Percentiles rank a stretch among this genome's conserved stretches.
Conservation (phyloP, 2,888 invertebrate genomes). For the Cephalotes varians region DNA sequence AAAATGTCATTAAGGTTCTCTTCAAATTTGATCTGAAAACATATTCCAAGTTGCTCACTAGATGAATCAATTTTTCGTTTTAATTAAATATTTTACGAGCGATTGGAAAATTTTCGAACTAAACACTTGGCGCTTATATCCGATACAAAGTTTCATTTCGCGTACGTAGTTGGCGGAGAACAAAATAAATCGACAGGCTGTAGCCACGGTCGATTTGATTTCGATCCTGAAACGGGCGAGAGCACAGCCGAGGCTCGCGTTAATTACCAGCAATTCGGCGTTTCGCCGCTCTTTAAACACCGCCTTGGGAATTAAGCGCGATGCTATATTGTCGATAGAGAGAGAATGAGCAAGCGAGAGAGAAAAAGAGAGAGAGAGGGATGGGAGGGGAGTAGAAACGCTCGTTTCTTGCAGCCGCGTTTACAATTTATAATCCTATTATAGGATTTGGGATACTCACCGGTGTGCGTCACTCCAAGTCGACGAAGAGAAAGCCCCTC, state of each 20-base stretch:
- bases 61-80: background rate
- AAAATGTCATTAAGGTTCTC: background rate
- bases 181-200: slow-evolving; percentile 51
- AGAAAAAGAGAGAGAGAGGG: background rate
- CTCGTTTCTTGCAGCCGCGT: slow-evolving; percentile 74
- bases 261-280: slow-evolving; percentile 68
- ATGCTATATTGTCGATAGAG: slow-evolving; percentile 36
- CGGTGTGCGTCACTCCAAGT: slow-evolving; percentile 61
- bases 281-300: slow-evolving; percentile 67
- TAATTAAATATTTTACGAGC: background rate
- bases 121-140: slow-evolving; percentile 17
- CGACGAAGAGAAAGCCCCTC: slow-evolving; percentile 54
- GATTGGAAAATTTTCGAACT: slow-evolving; percentile 5
- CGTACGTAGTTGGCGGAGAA: slow-evolving; percentile 30
- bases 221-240: slow-evolving; percentile 56
- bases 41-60: background rate
- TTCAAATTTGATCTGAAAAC: background rate
- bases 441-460: slow-evolving; percentile 71
- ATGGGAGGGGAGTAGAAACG: slow-evolving; percentile 33
- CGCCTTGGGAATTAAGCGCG: slow-evolving; percentile 64
- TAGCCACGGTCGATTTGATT: slow-evolving; percentile 62
- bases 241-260: slow-evolving; percentile 52
- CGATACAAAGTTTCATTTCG: slow-evolving; percentile 50
- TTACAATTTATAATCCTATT: slow-evolving; percentile 79
- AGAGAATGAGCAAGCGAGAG: slow-evolving; percentile 35